Percentiles rank a stretch among this genome's conserved stretches.
Evolutionary conservation across 2,113 vertebrate species (phyloP).

Genomic region (Anoplopoma fimbria): DNA sequence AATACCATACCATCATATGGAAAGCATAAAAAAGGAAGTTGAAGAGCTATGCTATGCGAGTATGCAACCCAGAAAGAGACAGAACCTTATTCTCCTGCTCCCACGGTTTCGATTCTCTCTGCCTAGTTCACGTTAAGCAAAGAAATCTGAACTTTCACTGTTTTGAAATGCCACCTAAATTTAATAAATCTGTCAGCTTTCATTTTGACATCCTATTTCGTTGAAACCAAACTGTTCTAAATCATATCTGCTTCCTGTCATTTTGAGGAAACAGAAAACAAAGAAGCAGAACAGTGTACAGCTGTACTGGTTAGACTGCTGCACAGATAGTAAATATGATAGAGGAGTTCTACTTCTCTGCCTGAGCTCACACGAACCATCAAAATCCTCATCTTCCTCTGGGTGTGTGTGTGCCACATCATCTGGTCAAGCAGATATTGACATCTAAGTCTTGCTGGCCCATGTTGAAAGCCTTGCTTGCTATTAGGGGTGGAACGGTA

Average conservation of each 20-base stretch:
- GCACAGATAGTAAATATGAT: background rate
- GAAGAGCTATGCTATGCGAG: slow-evolving; percentile 4
- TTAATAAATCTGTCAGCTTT: slow-evolving; percentile 3
- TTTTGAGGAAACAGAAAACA: slow-evolving; percentile 35
- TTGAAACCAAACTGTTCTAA: slow-evolving; percentile 28
- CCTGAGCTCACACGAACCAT: slow-evolving; percentile 34
- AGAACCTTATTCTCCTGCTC: background rate
- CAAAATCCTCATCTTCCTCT: slow-evolving; percentile 57
- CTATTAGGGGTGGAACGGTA: background rate
- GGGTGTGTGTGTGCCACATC: slow-evolving; percentile 43
- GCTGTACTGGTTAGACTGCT: background rate
- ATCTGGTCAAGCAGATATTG: slow-evolving; percentile 30
- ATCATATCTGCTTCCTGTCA: slow-evolving; percentile 55
- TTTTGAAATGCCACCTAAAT: slow-evolving; percentile 5
- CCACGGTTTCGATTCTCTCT: slow-evolving; percentile 7
- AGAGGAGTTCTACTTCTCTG: slow-evolving; percentile 22
- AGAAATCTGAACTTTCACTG: background rate
- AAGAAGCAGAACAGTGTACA: slow-evolving; percentile 30
- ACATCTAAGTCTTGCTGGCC: background rate
- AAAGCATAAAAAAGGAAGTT: slow-evolving; percentile 36
- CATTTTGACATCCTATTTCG: too few relatives aligned
- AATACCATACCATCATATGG: slow-evolving; percentile 34
- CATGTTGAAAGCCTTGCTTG: background rate
- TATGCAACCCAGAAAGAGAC: slow-evolving; percentile 16
- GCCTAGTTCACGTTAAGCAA: background rate